Base-by-base conservation (phyloP, 2,797 vertebrate species). In the Geotrypetes seraphini region DNA sequence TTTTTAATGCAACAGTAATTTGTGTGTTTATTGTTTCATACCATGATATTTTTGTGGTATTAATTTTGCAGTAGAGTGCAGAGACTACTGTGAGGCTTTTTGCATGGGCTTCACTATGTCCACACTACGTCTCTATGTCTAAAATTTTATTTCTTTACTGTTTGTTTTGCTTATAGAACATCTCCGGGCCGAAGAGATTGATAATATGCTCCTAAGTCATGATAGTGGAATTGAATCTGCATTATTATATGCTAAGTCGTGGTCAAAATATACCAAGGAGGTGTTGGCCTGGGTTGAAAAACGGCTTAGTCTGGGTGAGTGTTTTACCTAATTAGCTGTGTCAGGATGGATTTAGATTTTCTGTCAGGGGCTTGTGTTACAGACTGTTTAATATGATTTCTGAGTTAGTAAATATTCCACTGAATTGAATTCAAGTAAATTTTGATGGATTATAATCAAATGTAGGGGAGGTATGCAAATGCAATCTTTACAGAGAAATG, bases 181-280 rank as follows among this genome's bases (percentile, higher is more conserved):
- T 8, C 83, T 86, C 38, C 85, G 78, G 47, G 79, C 74, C 22
- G 72, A 89, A 53, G 90, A 96, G 32, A 74, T 93, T 57, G 91
- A 97, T 57, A 62, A 51, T 35, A 80, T 88, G 34, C 82, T 97
- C 34, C 86, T 90, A 58, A 82, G 76, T 45, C 91, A 79, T 41
- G 86, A 90, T 54, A 84, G 73, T 4, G 92, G 89, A 6, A 80
- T 99, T 65, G 92, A 99, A 59, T 86, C 89, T 0, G 93, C 90
- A 19, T 78, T 99, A 50, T 86, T 85, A 5, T 99, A 99, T n/a
- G 89, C 90, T 47, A 99, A 99, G 81, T 81, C 88, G 7, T 98
- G 91, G 93, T 97, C 91, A 57, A 98, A 97, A 69, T 99, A 99
- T 49, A 88, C 86, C 66, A 99, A 97, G 83, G 94, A 96, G 54